phyloP scores from a whole-genome alignment of 2,888 invertebrate species.

The Hartigia nigra region DNA sequence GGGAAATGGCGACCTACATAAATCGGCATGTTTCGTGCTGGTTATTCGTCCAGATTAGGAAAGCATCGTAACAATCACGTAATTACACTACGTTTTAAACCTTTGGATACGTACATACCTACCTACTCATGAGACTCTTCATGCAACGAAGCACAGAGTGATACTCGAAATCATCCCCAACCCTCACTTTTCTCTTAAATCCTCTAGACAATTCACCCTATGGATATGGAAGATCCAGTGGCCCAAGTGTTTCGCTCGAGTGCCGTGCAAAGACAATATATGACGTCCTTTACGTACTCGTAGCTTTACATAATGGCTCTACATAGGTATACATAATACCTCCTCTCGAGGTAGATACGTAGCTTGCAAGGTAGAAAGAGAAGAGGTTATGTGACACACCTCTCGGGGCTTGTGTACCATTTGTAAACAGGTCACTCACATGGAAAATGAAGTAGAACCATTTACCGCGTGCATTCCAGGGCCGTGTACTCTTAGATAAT shows the following conservation, averaged over 20 bases:
- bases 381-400: background rate
- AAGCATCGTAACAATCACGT: background rate
- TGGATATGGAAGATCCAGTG: background rate
- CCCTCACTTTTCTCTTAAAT: background rate
- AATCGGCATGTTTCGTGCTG: background rate
- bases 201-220: background rate
- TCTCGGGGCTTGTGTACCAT: background rate
- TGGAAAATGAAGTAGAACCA: background rate
- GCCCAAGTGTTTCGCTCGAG: background rate
- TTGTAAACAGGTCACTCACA: background rate
- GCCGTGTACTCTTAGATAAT: background rate
- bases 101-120: background rate
- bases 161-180: background rate
- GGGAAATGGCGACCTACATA: background rate
- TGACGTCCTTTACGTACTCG: background rate
- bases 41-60: background rate
- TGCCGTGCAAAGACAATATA: background rate
- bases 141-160: background rate
- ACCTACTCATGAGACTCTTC: background rate
- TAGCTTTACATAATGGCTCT: background rate
- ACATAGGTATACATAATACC: background rate
- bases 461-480: background rate
- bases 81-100: background rate
- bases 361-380: background rate
- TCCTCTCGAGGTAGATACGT: background rate